phyloP scores from a whole-genome alignment of 2,113 vertebrate genomes.

The Proteles cristata region DNA sequence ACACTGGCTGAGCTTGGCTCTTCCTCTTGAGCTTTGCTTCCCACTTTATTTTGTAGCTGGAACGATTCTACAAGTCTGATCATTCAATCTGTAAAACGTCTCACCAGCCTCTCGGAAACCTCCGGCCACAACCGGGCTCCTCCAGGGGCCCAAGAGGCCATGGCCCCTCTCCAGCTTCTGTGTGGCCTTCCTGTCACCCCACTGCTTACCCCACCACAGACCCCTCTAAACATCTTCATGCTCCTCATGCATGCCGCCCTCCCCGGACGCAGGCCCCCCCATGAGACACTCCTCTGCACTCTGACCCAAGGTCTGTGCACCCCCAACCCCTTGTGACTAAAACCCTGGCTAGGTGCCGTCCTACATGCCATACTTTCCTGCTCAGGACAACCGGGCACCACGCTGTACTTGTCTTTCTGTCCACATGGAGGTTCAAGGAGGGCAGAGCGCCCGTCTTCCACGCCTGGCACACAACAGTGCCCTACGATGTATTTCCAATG shows the following conservation, averaged over 20 bases:
- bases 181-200: not conserved
- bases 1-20: not conserved
- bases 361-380: not conserved
- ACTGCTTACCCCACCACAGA: not conserved
- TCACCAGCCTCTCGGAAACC: not conserved
- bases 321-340: too few relatives aligned
- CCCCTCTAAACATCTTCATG: not conserved
- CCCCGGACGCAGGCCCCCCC: not conserved
- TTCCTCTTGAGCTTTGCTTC: not conserved
- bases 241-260: not conserved
- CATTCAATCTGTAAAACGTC: not conserved
- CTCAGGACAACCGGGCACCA: too few relatives aligned
- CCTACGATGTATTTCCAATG: too few relatives aligned
- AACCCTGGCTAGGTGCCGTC: too few relatives aligned
- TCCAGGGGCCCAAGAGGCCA: not conserved
- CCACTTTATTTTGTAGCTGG: not conserved
- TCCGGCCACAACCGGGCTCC: not conserved
- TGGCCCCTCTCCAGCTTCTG: not conserved
- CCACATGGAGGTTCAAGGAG: not conserved
- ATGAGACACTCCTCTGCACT: too few relatives aligned
- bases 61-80: not conserved
- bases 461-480: not conserved
- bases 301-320: not conserved
- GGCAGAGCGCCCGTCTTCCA: not conserved
- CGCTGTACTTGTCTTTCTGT: not conserved